These are phyloP conservation scores for Hippocampus guttulatus DNA, from an alignment of 2,113 vertebrate species.

Conservation along the genomic window DNA sequence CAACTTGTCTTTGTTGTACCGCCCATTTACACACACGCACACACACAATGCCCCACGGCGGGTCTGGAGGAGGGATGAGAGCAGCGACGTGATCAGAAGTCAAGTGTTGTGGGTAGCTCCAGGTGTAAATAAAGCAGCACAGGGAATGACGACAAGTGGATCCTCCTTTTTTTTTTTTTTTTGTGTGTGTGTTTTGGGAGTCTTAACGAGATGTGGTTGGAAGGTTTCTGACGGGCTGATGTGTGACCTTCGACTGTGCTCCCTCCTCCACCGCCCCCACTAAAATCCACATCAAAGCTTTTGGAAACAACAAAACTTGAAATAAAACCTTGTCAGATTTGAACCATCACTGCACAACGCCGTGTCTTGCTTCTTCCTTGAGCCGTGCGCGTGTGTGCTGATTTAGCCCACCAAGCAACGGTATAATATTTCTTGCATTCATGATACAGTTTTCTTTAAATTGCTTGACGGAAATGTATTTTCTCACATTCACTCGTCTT, in stretches of 20 bases:
- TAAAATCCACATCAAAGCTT: background rate
- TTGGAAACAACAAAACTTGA: constrained; percentile 3
- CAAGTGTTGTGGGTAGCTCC: constrained; percentile 47
- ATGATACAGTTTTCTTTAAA: too few species aligned
- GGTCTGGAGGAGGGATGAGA: constrained; percentile 32
- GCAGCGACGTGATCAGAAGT: constrained; percentile 21
- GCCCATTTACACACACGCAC: constrained; percentile 39
- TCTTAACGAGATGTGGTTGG: background rate
- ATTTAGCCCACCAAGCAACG: too few species aligned
- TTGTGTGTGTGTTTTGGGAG: background rate
- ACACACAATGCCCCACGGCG: background rate
- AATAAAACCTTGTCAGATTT: constrained; percentile 10
- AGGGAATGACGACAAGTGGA: constrained; percentile 27
- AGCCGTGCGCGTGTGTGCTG: too few species aligned
- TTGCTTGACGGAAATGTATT: too few species aligned
- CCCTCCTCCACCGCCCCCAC: constrained; percentile 31
- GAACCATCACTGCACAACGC: background rate
- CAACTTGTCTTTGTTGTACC: constrained; percentile 61
- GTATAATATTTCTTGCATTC: too few species aligned
- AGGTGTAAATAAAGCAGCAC: constrained; percentile 15
- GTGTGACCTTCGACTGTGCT: constrained; percentile 27
- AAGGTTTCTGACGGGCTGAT: background rate
- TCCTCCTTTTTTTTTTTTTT: background rate
- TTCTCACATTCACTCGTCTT: too few species aligned
- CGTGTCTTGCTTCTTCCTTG: background rate